Evolutionary conservation across 2,797 vertebrate genomes (phyloP).

Genomic region (Delichon dasypus): DNA sequence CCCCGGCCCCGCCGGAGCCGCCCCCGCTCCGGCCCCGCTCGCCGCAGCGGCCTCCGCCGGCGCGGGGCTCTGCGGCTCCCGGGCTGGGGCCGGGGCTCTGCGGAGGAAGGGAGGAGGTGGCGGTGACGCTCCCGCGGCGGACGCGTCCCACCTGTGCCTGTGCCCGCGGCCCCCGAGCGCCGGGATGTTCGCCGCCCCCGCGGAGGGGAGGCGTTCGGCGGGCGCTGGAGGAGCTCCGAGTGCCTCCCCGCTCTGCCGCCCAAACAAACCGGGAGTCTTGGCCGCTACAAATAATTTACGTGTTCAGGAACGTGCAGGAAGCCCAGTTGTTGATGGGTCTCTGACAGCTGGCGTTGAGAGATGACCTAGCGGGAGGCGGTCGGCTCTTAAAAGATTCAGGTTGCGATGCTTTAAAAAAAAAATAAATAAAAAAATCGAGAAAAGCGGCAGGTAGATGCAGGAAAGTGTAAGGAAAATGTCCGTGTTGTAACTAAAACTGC

Average conservation of each 20-base stretch:
- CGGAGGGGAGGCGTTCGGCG: neutral
- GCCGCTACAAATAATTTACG: neutral
- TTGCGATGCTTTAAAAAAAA: neutral
- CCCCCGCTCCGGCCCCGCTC: neutral
- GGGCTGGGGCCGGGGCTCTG: neutral
- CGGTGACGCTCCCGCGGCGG: neutral
- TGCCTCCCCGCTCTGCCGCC: neutral
- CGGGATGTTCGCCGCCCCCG: neutral
- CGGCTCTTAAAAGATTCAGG: neutral
- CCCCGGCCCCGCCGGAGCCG: neutral
- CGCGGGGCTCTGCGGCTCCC: neutral
- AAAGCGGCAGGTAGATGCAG: neutral
- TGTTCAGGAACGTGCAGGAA: constrained; percentile 29
- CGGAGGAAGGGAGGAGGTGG: neutral
- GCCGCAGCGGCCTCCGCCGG: neutral
- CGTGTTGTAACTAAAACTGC: neutral
- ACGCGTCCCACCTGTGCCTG: neutral
- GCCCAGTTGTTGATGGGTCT: neutral
- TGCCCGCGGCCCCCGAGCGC: neutral
- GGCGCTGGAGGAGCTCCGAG: neutral
- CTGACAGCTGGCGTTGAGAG: neutral
- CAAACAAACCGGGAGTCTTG: neutral
- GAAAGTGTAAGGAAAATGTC: neutral
- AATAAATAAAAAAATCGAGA: neutral
- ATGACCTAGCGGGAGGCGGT: neutral